phyloP scores from a whole-genome alignment of 2,113 vertebrate species.

The Ondatra zibethicus region DNA sequence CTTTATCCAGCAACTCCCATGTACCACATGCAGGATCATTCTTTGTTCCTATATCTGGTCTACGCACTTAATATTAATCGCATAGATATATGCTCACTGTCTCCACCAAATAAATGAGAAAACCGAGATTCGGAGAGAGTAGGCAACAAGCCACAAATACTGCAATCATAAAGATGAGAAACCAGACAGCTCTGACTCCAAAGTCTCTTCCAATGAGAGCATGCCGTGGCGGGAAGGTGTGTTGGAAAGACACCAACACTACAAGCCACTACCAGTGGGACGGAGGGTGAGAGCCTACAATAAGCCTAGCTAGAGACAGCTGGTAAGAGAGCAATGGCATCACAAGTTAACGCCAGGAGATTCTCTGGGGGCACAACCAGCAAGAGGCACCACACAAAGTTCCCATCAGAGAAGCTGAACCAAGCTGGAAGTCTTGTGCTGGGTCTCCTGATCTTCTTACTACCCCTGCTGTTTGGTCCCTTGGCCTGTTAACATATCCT shows the following conservation, averaged over 20 bases:
- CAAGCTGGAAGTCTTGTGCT: background rate
- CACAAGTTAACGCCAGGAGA: background rate
- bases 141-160: background rate
- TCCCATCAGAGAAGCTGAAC: background rate
- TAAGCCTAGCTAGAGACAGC: background rate
- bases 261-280: background rate
- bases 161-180: background rate
- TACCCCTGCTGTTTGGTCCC: rapidly evolving
- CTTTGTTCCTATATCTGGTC: background rate
- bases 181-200: background rate
- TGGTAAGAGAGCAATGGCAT: background rate
- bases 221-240: background rate
- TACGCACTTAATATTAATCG: background rate
- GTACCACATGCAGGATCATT: background rate
- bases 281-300: background rate
- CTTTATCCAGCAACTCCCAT: background rate
- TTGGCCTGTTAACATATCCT: background rate
- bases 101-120: background rate
- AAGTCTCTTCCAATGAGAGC: background rate
- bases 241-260: background rate
- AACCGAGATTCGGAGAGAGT: background rate
- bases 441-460: background rate
- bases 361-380: background rate
- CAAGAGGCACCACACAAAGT: background rate
- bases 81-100: background rate